Percentiles rank a stretch among this genome's conserved stretches.
These are phyloP conservation scores for Lordiphosa collinella DNA, from an alignment of 1,140 invertebrate species.

Conservation along the genomic window DNA sequence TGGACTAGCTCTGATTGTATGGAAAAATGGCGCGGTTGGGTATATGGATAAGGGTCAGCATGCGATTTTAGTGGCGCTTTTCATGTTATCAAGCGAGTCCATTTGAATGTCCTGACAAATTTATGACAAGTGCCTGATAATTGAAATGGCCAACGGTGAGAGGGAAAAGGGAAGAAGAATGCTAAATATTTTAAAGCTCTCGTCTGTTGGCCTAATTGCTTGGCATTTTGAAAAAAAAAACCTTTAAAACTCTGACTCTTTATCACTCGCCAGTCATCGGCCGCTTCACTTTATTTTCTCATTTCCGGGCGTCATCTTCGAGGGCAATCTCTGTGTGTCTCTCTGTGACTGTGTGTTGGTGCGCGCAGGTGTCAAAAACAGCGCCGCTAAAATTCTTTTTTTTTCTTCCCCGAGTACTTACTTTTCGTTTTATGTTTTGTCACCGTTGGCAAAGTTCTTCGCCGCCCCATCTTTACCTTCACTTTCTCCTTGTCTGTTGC, in stretches of 20 bases:
- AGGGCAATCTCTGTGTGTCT: constrained; percentile 21
- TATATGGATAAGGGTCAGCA: constrained; percentile 17
- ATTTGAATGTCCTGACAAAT: constrained; percentile 54
- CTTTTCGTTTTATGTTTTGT: constrained; percentile 70
- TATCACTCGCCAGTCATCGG: constrained; percentile 32
- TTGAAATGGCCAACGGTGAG: constrained; percentile 42
- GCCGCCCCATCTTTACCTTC: background rate
- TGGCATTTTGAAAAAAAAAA: too few species aligned
- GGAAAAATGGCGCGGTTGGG: background rate
- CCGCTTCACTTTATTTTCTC: constrained; percentile 66
- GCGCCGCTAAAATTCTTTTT: constrained; percentile 30
- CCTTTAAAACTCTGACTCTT: constrained; percentile 12
- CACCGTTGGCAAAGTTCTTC: constrained; percentile 37
- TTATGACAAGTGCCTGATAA: constrained; percentile 59
- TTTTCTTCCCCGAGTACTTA: constrained; percentile 16
- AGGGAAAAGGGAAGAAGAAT: too few species aligned
- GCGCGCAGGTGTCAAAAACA: constrained; percentile 70
- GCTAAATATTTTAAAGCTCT: too few species aligned
- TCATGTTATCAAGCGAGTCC: constrained; percentile 55
- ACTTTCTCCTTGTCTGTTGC: background rate
- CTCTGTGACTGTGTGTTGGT: background rate
- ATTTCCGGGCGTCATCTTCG: constrained; percentile 56
- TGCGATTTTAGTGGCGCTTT: constrained; percentile 62
- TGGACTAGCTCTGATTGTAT: background rate
- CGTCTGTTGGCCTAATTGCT: too few species aligned